Conservation (phyloP, 30 jellyfish, hydroid and myxozoan species). For the Chrysaora quinquecirrha region DNA sequence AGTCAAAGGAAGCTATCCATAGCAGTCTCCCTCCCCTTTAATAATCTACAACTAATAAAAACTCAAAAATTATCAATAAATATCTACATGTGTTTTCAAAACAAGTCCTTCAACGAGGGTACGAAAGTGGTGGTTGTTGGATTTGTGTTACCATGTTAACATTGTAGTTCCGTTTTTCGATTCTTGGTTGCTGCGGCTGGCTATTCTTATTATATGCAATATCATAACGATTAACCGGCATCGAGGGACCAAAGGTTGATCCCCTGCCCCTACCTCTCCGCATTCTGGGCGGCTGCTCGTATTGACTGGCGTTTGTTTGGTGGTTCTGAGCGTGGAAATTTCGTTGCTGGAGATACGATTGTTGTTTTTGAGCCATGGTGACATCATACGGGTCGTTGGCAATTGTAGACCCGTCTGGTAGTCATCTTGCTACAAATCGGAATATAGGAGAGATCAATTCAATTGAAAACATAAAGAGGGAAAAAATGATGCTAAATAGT, state of each 20-base stretch:
- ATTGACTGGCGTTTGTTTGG: constrained; percentile 50
- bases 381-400: neutral
- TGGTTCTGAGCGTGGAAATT: constrained; percentile 15
- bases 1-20: no score
- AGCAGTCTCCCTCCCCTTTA: no score
- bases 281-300: constrained; percentile 77
- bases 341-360: constrained; percentile 21
- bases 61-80: neutral
- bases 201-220: constrained; percentile 30
- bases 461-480: no score
- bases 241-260: constrained; percentile 15
- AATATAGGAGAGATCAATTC: no score
- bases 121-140: neutral
- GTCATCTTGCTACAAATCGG: constrained; percentile 51
- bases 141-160: neutral
- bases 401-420: neutral
- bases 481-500: no score
- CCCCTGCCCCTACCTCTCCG: constrained; percentile 75
- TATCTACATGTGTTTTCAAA: neutral
- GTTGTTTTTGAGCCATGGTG: constrained; percentile 13
- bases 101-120: neutral
- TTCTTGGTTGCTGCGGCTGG: constrained; percentile 36
- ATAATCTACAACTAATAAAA: no score
- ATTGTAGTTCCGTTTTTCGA: constrained; percentile 22
- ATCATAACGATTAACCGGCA: constrained; percentile 36